phyloP scores from a whole-genome alignment of 1,140 invertebrate species.

The honey bee (Apis mellifera) region DNA sequence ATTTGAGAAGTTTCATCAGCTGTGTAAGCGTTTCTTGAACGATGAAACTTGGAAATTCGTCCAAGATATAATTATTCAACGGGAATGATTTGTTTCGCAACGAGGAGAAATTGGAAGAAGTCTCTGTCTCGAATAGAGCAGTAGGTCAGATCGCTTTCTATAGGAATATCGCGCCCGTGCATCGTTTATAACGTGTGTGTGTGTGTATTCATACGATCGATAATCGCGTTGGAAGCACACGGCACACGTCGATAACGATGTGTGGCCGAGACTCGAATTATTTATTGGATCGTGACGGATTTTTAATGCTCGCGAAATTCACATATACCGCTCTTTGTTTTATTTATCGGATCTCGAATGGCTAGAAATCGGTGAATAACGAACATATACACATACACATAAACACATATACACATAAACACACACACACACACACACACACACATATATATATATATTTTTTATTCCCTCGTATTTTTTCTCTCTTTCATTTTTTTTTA shows the following conservation, averaged over 20 bases:
- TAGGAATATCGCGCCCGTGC: conserved; percentile 11
- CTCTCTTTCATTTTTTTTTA: not conserved
- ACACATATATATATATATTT: too few relatives aligned
- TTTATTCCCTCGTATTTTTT: not conserved
- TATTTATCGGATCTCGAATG: conserved; percentile 29
- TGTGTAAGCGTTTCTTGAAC: too few relatives aligned
- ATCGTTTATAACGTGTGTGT: conserved; percentile 7
- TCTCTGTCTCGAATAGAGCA: conserved; percentile 25
- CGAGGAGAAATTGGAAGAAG: not conserved
- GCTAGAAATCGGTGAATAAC: conserved; percentile 25
- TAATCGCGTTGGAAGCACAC: conserved; percentile 23
- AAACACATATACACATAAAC: too few relatives aligned
- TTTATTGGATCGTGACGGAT: conserved; percentile 39
- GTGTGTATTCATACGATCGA: conserved; percentile 23
- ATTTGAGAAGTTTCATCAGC: too few relatives aligned
- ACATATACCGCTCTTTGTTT: conserved; percentile 15
- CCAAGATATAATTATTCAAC: not conserved
- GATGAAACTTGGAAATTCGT: not conserved
- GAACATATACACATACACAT: too few relatives aligned
- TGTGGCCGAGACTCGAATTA: conserved; percentile 20
- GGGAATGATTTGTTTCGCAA: not conserved
- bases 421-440: too few relatives aligned
- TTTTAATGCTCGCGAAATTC: conserved; percentile 35
- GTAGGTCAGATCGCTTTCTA: conserved; percentile 35
- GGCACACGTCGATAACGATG: conserved; percentile 14